A percentile compares a stretch with the other conserved stretches of the same genome.
Conservation (phyloP, 2,797 vertebrate species). For the Xyrichtys novacula region DNA sequence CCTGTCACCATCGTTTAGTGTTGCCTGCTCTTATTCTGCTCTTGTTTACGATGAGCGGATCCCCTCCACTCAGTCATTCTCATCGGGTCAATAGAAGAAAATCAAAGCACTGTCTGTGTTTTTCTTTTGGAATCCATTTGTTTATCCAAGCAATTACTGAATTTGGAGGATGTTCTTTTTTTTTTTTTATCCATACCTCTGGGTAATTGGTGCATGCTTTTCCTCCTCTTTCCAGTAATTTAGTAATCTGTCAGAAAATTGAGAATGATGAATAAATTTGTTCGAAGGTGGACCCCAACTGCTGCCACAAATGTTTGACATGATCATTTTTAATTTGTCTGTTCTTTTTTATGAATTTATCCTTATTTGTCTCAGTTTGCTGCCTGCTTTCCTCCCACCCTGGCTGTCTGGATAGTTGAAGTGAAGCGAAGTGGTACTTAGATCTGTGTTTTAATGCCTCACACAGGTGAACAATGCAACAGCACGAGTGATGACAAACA, state of each 20-base stretch:
- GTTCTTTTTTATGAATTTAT: constrained; percentile 37
- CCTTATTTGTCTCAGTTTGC: constrained; percentile 42
- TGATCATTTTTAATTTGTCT: constrained; percentile 45
- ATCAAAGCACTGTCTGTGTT: constrained; percentile 65
- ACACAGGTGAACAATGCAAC: constrained; percentile 97
- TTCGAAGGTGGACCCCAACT: constrained; percentile 51
- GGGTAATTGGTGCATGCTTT: constrained; percentile 74
- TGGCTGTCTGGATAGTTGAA: neutral
- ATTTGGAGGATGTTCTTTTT: constrained; percentile 45
- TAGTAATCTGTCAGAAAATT: constrained; percentile 57
- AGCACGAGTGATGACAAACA: constrained; percentile 97
- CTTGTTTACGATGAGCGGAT: constrained; percentile 41
- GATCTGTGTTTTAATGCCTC: constrained; percentile 33
- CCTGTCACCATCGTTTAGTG: constrained; percentile 58
- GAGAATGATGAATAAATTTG: constrained; percentile 61
- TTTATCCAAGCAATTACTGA: constrained; percentile 67
- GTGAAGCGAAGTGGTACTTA: constrained; percentile 9
- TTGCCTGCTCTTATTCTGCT: constrained; percentile 66
- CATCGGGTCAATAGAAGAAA: constrained; percentile 72
- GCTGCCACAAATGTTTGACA: constrained; percentile 53
- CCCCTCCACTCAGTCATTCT: constrained; percentile 49
- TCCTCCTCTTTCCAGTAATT: constrained; percentile 49
- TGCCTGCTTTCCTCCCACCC: constrained; percentile 43
- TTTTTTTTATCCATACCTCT: constrained; percentile 58
- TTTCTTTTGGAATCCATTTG: constrained; percentile 66